Conservation (phyloP, 2,888 invertebrate species). For the Rhagophthalmus giganteus region DNA sequence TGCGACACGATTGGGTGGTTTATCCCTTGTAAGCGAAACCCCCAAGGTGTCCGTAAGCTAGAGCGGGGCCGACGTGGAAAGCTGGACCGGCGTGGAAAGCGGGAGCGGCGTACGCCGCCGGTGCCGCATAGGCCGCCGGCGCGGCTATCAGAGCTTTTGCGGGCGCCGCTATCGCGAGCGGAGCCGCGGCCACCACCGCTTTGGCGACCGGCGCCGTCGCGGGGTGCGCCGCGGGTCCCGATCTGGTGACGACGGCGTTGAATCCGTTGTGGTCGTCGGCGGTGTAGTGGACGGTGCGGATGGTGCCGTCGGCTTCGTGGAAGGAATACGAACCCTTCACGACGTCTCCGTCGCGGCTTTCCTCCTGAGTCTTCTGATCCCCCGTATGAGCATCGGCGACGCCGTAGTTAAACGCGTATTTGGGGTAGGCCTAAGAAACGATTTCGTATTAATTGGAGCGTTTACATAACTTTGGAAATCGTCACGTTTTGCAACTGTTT, state of each 20-base stretch:
- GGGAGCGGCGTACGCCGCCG: conserved; percentile 31
- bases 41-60: conserved; percentile 5
- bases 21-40: conserved; percentile 24
- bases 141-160: conserved; percentile 42
- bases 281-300: conserved; percentile 61
- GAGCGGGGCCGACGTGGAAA: conserved; percentile 16
- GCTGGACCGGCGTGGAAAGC: conserved; percentile 20
- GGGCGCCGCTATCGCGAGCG: conserved; percentile 32
- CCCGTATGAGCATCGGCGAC: conserved; percentile 63
- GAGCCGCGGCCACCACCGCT: conserved; percentile 42
- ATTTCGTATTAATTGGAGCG: neutral
- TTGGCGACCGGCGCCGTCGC: conserved; percentile 42
- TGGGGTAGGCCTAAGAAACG: conserved; percentile 56
- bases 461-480: neutral
- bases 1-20: no score
- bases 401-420: conserved; percentile 63
- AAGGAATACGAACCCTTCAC: conserved; percentile 63
- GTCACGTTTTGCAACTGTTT: neutral
- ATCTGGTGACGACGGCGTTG: conserved; percentile 49
- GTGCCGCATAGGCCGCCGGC: conserved; percentile 42
- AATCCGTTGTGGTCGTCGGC: conserved; percentile 63
- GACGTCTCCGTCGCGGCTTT: conserved; percentile 60
- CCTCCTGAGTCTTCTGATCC: conserved; percentile 61
- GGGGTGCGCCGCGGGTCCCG: conserved; percentile 65
- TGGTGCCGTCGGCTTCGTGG: conserved; percentile 61